phyloP scores from a whole-genome alignment of 1,140 invertebrate species.

The Hypothenemus hampei region DNA sequence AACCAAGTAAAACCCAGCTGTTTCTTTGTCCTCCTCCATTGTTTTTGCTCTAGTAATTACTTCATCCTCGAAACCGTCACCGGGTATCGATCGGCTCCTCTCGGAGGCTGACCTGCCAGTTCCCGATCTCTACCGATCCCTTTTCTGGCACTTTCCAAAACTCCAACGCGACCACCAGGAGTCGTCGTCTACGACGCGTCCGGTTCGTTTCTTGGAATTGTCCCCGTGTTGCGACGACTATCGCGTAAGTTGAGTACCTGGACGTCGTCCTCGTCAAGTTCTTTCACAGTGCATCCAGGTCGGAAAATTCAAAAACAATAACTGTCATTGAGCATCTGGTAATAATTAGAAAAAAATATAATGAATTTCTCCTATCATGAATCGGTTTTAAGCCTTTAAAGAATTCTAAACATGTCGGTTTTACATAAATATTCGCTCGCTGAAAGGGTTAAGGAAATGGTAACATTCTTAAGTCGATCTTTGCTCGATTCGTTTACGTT shows the following conservation, averaged over 20 bases:
- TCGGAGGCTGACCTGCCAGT: conserved; percentile 31
- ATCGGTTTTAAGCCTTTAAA: too few species aligned
- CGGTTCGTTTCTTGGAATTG: conserved; percentile 3
- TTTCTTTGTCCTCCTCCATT: neutral
- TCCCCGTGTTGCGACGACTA: conserved; percentile 5
- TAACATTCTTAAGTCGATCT: conserved; percentile 1
- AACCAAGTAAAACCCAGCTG: neutral
- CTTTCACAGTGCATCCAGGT: conserved; percentile 9
- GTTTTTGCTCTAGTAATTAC: conserved; percentile 4
- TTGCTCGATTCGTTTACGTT: neutral
- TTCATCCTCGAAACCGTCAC: conserved; percentile 7
- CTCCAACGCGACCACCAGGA: conserved; percentile 1
- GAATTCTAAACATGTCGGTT: too few species aligned
- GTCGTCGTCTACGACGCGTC: conserved; percentile 7
- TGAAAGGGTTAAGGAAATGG: conserved; percentile 1
- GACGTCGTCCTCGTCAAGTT: conserved; percentile 13
- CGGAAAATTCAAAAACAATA: conserved; percentile 9
- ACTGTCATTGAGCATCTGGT: neutral
- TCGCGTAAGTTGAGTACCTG: too few species aligned
- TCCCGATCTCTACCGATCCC: conserved; percentile 28
- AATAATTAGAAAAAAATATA: too few species aligned
- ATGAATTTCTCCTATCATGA: too few species aligned
- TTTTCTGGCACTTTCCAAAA: too few species aligned
- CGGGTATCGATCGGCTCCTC: conserved; percentile 35
- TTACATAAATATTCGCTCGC: too few species aligned